Conservation (phyloP, 2,888 invertebrate species). For the Capitulum mitella region DNA sequence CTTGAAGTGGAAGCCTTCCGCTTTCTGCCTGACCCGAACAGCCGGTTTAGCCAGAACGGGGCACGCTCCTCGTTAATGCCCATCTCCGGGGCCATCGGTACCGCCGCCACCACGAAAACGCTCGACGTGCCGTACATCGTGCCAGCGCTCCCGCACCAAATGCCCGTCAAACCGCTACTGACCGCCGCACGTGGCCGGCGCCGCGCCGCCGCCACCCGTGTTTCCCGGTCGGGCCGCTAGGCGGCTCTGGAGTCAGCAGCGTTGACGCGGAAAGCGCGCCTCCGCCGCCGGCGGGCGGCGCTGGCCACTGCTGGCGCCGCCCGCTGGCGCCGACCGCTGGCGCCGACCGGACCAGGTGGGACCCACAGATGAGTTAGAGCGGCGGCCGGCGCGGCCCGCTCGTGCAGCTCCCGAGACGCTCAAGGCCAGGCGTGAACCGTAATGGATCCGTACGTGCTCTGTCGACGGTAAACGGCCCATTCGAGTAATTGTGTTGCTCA, state of each 20-base stretch:
- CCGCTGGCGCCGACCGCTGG: background rate
- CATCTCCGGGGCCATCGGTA: background rate
- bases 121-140: background rate
- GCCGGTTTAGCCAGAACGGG: slow-evolving; percentile 8
- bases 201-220: background rate
- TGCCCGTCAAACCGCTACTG: background rate
- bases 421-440: background rate
- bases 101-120: background rate
- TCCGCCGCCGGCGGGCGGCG: background rate
- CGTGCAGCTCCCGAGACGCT: no score
- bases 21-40: background rate
- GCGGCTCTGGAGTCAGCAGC: no score
- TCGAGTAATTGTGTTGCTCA: background rate
- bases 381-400: no score
- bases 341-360: background rate
- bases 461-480: background rate
- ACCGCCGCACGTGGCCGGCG: background rate
- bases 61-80: background rate
- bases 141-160: background rate
- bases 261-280: background rate
- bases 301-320: background rate
- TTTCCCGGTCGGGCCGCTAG: no score
- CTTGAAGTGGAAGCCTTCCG: background rate
- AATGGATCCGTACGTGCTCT: background rate
- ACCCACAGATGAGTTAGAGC: no score